Conservation (phyloP, 2,797 vertebrate genomes). For the Muscicapa striata region DNA sequence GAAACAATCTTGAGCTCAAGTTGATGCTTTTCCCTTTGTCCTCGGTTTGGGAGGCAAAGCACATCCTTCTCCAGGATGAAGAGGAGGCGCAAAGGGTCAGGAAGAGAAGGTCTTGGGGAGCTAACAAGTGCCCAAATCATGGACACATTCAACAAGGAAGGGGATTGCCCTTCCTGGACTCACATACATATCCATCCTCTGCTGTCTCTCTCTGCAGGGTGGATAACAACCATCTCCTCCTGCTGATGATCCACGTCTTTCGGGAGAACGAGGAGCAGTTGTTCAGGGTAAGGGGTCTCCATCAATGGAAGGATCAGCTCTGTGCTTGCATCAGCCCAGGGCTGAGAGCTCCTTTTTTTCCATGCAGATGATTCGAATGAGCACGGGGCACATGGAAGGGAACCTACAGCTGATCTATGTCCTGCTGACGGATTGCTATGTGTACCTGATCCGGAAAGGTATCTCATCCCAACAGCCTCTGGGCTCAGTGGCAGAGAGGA, state of each 20-base stretch:
- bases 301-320: fast-evolving
- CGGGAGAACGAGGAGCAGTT: slow-evolving; percentile 97
- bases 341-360: not conserved
- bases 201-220: slow-evolving; percentile 80
- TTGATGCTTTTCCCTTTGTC: not conserved
- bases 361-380: slow-evolving; percentile 94
- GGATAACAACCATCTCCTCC: slow-evolving; percentile 95
- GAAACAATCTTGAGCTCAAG: not conserved
- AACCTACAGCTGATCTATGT: slow-evolving; percentile 93
- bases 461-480: not conserved
- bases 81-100: not conserved
- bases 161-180: not conserved
- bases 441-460: slow-evolving; percentile 97
- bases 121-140: not conserved
- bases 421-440: slow-evolving; percentile 93
- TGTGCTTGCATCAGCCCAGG: fast-evolving
- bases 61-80: not conserved
- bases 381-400: slow-evolving; percentile 97
- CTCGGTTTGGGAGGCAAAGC: not conserved
- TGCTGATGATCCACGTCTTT: slow-evolving; percentile 98
- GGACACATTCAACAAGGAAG: not conserved
- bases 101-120: not conserved
- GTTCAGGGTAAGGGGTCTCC: slow-evolving; percentile 82
- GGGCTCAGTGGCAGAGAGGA: not conserved
- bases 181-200: not conserved